Conservation (phyloP, 2,113 vertebrate genomes). For the Campylomormyrus numenius region DNA sequence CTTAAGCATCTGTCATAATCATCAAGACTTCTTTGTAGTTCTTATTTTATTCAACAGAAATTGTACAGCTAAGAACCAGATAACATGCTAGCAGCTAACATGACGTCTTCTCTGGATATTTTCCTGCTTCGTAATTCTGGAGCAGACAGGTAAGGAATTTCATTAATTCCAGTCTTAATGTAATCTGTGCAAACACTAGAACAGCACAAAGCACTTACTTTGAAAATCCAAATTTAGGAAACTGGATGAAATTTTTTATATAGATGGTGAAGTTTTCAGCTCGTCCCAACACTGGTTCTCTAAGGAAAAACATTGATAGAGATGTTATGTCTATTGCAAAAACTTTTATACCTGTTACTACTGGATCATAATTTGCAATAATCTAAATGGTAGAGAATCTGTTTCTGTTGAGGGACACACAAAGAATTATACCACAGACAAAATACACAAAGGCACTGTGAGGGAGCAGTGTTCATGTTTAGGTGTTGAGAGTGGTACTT, state of each 20-base stretch:
- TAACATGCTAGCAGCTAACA: neutral
- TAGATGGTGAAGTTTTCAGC: slow-evolving; percentile 87
- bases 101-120: neutral
- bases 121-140: neutral
- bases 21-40: neutral
- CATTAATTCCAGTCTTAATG: neutral
- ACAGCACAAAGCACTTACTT: slow-evolving; percentile 64
- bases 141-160: neutral
- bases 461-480: neutral
- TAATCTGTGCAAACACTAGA: neutral
- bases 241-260: slow-evolving; percentile 85
- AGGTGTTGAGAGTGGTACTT: slow-evolving; percentile 24
- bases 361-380: neutral
- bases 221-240: slow-evolving; percentile 78
- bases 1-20: neutral
- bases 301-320: slow-evolving; percentile 40
- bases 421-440: neutral
- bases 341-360: neutral
- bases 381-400: neutral
- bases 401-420: neutral
- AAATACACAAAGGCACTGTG: neutral
- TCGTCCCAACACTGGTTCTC: slow-evolving; percentile 61
- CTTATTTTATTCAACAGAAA: neutral
- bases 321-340: neutral
- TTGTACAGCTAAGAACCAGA: neutral